Base-by-base conservation (phyloP, 2,888 invertebrate species). In the Lymantria dispar region DNA sequence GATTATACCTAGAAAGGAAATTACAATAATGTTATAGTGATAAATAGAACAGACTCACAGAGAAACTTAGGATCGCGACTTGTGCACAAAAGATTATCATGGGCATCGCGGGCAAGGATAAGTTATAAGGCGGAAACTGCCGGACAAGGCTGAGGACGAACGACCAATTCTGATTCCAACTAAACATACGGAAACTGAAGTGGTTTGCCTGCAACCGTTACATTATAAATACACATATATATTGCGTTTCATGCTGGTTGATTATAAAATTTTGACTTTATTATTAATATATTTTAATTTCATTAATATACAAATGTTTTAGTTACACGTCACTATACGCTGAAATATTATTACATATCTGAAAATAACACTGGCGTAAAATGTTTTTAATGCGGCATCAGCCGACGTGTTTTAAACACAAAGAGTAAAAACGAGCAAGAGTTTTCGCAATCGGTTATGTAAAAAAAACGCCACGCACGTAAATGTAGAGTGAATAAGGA, bases 1-100 rank as follows among this genome's bases (percentile, higher is more conserved):
- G 89, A 83, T 87, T 89, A 90, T 90, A 90, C 89, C 89, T 90
- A 89, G 89, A 89, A 89, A 87, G 84, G 86, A 88, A 89, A 89
- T 80, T 64, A 84, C 74, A 83, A 77, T 73, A 74, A 76, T 74
- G 80, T 80, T 76, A 79, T 79, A 82, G 70, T 78, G 75, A 77
- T 74, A 73, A 74, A 76, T 72, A 78, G 74, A n/a, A 74, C 67
- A 70, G 60, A 76, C 74, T 78, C 76, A 69, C 64, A 72, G 72
- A 79, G 83, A 87, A 87, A 83, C 80, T 84, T 85, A 83, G 84
- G 85, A 86, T 83, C 84, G 85, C 86, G 88, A 84, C 78, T 83
- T 69, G 72, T 68, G 76, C 74, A 83, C 80, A 87, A 85, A 86
- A 86, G 83, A 88, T 84, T 82, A 87, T 83, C 84, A 87, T 83